Base-by-base conservation (phyloP, 2,113 vertebrate genomes). In the Vulpes lagopus region DNA sequence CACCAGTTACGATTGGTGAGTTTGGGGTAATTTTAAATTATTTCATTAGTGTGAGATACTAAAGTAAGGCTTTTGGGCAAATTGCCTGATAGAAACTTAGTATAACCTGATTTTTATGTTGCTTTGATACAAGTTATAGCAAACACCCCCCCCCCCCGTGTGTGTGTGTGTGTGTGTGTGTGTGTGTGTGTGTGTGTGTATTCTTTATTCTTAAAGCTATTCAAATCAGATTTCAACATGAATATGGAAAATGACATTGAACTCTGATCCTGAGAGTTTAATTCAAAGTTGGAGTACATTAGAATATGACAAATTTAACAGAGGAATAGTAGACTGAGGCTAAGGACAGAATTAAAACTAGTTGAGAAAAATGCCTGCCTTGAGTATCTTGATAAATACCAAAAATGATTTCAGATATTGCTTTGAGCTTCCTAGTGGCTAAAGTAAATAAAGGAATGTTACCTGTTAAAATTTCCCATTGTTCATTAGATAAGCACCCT, bases 371-470 rank as follows among this genome's bases (percentile, higher is more conserved):
- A 27, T 91, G 16, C 22, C 0, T 80, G 35, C 51, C 69, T 92
- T 85, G 59, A 78, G 4, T 89, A 74, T 38, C 53, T 95, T 89
- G 67, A 35, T 62, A 62, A 76, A 67, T 83, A 69, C 49, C 73
- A 83, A 82, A 80, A 74, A 91, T 38, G 25, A 19, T 94, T 73
- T 95, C 93, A 64, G 51, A 8, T 94, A 71, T 25, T 89, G 5
- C 60, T 91, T 51, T 97, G 79, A 92, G 38, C n/a, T 60, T 94
- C 60, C 25, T 76, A 89, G 43, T 81, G 14, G 25, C 59, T 89
- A 87, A 79, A 76, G 78, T 89, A 95, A 76, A 90, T 83, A 84
- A 95, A 84, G 16, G 55, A 96, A n/a, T 94, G 49, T 32, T 93
- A 96, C 10, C 65, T 94, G n/a, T 73, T 95, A 32, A 83, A 76